Percentiles rank a stretch among this genome's conserved stretches.
Evolutionary conservation across 1,140 invertebrate genomes (phyloP).

Genomic region (Limonius californicus): DNA sequence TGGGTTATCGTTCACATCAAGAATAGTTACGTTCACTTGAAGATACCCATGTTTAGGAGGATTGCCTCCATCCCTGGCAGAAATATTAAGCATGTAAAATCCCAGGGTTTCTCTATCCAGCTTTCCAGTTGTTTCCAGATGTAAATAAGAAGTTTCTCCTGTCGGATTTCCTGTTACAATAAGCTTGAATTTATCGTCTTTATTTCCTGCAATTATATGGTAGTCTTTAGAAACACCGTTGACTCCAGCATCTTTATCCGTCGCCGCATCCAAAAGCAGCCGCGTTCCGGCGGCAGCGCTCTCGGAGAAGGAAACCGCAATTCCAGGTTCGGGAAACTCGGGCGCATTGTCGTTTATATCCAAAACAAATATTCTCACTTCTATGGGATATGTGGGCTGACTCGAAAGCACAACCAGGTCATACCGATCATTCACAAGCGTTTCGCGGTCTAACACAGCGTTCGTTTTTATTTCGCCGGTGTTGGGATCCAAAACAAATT

Average conservation of each 20-base stretch:
- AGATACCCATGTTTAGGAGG: constrained; percentile 79
- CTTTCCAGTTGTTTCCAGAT: constrained; percentile 85
- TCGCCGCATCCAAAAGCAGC: constrained; percentile 80
- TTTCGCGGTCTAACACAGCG: constrained; percentile 76
- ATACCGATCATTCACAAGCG: constrained; percentile 70
- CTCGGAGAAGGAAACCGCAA: constrained; percentile 84
- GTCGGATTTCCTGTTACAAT: constrained; percentile 83
- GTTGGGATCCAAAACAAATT: constrained; percentile 75
- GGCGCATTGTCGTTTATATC: constrained; percentile 90
- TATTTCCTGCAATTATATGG: constrained; percentile 81
- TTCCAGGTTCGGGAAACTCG: constrained; percentile 82
- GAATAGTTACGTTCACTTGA: constrained; percentile 83
- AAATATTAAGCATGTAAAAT: constrained; percentile 83
- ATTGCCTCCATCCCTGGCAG: constrained; percentile 79
- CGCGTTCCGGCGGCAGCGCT: constrained; percentile 83
- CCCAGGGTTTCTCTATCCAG: constrained; percentile 83
- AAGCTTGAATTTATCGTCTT: constrained; percentile 81
- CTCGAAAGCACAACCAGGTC: constrained; percentile 87
- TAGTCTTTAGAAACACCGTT: constrained; percentile 87
- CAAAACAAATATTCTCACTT: constrained; percentile 78
- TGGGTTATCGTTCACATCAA: constrained; percentile 94
- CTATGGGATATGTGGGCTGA: constrained; percentile 89
- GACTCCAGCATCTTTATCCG: constrained; percentile 78
- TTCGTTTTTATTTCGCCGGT: constrained; percentile 81
- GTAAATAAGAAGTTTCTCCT: constrained; percentile 83